Evolutionary conservation across 2,888 invertebrate species (phyloP).

Genomic region (Fragum whitleyi): DNA sequence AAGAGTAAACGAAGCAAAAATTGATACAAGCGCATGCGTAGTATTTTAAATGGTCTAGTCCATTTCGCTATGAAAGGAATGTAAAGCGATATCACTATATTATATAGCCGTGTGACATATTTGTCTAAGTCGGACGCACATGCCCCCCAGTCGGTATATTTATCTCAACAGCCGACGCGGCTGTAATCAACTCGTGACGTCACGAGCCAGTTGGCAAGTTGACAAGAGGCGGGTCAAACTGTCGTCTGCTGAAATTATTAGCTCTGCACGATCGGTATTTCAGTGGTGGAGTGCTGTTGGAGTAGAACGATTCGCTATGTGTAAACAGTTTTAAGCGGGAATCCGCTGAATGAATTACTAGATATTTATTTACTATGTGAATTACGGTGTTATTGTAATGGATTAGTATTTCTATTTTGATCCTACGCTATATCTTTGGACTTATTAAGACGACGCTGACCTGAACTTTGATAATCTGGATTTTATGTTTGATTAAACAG

Average conservation of each 20-base stretch:
- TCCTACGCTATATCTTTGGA: neutral
- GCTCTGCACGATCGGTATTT: conserved; percentile 63
- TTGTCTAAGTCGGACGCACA: conserved; percentile 60
- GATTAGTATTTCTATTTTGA: neutral
- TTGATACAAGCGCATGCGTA: neutral
- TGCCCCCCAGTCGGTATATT: conserved; percentile 60
- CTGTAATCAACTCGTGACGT: conserved; percentile 65
- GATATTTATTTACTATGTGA: conserved; percentile 25
- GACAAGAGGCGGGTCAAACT: conserved; percentile 63
- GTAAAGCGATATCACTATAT: conserved; percentile 23
- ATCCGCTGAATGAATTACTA: conserved; percentile 2
- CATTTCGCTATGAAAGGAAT: conserved; percentile 42
- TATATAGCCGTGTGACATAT: conserved; percentile 49
- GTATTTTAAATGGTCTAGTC: conserved; percentile 13
- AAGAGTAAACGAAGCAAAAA: no score
- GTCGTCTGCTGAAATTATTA: conserved; percentile 64
- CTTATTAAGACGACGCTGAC: neutral
- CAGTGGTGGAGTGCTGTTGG: conserved; percentile 27
- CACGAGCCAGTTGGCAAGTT: conserved; percentile 65
- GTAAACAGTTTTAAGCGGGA: conserved; percentile 22
- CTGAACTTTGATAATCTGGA: neutral
- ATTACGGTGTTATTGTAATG: neutral
- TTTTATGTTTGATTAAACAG: conserved; percentile 13
- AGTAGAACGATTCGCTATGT: conserved; percentile 18
- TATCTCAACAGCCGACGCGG: conserved; percentile 50